phyloP scores from a whole-genome alignment of 2,888 invertebrate species.

The Scaptomyza tumidula region DNA sequence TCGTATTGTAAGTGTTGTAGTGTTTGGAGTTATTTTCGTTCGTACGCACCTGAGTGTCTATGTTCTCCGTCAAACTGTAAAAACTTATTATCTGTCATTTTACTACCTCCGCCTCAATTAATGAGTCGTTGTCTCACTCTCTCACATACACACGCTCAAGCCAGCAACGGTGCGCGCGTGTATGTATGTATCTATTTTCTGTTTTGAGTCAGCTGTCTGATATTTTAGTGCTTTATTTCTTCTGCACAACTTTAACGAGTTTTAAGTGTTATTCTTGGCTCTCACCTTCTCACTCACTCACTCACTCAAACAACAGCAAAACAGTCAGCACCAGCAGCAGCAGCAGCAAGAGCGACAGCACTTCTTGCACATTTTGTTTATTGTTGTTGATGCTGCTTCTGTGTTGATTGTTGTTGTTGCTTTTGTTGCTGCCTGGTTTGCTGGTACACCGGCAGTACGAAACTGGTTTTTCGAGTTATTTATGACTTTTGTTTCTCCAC shows the following conservation, averaged over 20 bases:
- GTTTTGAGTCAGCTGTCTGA: slow-evolving; percentile 69
- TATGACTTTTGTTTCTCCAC: slow-evolving; percentile 72
- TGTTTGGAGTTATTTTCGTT: not conserved
- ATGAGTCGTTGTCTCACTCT: slow-evolving; percentile 30
- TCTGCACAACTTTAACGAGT: slow-evolving; percentile 77
- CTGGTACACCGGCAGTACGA: slow-evolving; percentile 78
- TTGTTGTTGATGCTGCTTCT: slow-evolving; percentile 52
- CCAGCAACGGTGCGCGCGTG: slow-evolving; percentile 1
- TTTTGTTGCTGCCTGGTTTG: slow-evolving; percentile 60
- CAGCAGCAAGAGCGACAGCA: slow-evolving; percentile 30
- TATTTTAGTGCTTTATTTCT: slow-evolving; percentile 62
- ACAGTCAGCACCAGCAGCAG: slow-evolving; percentile 13
- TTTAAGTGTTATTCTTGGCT: slow-evolving; percentile 68
- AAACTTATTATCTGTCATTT: slow-evolving; percentile 42
- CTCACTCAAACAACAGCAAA: slow-evolving; percentile 34
- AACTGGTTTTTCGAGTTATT: slow-evolving; percentile 81
- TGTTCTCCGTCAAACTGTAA: slow-evolving; percentile 43
- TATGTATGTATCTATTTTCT: slow-evolving; percentile 48
- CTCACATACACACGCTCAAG: slow-evolving; percentile 3
- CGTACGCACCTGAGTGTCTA: slow-evolving; percentile 32
- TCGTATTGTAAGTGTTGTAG: not conserved
- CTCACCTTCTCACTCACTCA: slow-evolving; percentile 54
- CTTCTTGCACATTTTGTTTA: slow-evolving; percentile 77
- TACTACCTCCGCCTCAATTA: slow-evolving; percentile 30
- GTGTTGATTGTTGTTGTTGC: slow-evolving; percentile 26